These are phyloP conservation scores for Thereva nobilitata DNA, from an alignment of 2,888 invertebrate genomes.

Conservation along the genomic window DNA sequence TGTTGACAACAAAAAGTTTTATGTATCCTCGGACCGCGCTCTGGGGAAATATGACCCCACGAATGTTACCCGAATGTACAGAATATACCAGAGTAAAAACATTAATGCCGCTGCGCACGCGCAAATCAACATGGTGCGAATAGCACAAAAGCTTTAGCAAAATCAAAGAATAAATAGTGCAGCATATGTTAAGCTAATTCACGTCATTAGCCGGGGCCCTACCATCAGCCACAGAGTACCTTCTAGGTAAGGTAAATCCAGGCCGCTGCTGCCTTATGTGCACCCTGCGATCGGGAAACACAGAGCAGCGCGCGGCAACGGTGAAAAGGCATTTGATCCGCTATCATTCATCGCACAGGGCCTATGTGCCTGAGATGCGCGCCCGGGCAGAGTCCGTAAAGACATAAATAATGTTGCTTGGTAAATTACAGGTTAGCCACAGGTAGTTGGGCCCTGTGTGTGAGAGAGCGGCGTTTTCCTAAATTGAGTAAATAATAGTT, in stretches of 20 bases:
- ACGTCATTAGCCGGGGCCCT: constrained; percentile 19
- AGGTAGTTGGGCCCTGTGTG: constrained; percentile 41
- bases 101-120: constrained; percentile 1
- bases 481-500: constrained; percentile 48
- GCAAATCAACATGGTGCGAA: background rate
- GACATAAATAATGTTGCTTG: constrained; percentile 39
- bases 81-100: background rate
- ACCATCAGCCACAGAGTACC: constrained; percentile 3
- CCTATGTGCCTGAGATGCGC: constrained; percentile 26
- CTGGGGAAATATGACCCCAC: constrained; percentile 55
- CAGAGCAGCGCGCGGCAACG: constrained; percentile 10
- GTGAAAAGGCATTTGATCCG: constrained; percentile 33
- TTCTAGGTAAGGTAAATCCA: no score
- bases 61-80: background rate
- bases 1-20: constrained; percentile 58
- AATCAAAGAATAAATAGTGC: constrained; percentile 4
- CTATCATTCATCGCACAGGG: constrained; percentile 34
- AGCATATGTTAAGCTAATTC: constrained; percentile 32
- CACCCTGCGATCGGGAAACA: constrained; percentile 4
- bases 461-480: constrained; percentile 42
- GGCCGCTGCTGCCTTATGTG: background rate
- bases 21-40: constrained; percentile 56
- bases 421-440: constrained; percentile 43
- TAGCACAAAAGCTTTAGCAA: background rate
- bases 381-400: constrained; percentile 26